Base-by-base conservation (phyloP, 1,140 invertebrate species). In the Diplogasteroides magnus region DNA sequence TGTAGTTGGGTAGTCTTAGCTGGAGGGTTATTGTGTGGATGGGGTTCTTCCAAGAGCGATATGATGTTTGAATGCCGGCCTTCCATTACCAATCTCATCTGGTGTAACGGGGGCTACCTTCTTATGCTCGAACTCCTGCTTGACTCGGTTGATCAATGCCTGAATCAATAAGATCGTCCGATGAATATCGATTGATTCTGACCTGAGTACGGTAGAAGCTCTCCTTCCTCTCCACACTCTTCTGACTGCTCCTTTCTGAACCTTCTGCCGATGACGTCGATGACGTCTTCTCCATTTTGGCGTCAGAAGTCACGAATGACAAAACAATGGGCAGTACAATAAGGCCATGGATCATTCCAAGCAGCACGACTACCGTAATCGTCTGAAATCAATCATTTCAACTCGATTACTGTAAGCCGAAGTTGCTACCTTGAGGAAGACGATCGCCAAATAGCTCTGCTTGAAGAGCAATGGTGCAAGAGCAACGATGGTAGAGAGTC, bases 401-500 rank as follows among this genome's bases (percentile, higher is more conserved):
- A 3, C 3, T 14, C 28, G 15, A 29, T 29, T 27, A n/a, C 27
- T 37, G 6, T 15, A 27, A 67, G 27, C 56, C 28, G 37, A 48
- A 11, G 6, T 48, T 48, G 37, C 19, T 48, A 48, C 37, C 37
- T 80, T 80, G 2, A 80, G 67, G 63, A 80, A 80, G 23, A 80
- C 78, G 55, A 80, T 57, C 2, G 78, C 78, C 61, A 80, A 64
- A 71, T 80, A 80, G 26, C 78, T 82, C 55, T 80, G 78, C 61
- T 80, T 80, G 64, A 80, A 75, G 14, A 80, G 78, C 13, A 80
- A 69, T 14, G 78, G 78, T 19, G 74, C 64, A 1, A 80, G 59
- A 15, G 82, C 78, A 31, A 83, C 78, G 26, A 80, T 83, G 23
- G 78, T 80, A 23, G 78, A 82, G 2, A 83, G 61, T 1, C 78